A percentile compares a stretch with the other conserved stretches of the same genome.
Evolutionary conservation across 2,113 vertebrate species (phyloP).

Genomic region (Callipepla californica): DNA sequence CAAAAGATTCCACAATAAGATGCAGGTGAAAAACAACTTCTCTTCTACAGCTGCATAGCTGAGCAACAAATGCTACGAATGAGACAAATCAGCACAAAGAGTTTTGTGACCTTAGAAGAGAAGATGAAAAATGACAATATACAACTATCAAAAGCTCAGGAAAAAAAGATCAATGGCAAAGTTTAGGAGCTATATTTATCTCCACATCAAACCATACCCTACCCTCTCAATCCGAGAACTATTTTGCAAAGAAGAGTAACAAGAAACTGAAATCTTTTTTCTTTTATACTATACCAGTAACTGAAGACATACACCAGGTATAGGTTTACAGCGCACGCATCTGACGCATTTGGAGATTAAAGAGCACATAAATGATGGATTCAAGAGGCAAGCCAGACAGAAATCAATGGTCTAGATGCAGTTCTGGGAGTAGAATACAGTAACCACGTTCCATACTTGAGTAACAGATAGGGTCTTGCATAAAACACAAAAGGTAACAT

Average conservation of each 20-base stretch:
- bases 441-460: not conserved
- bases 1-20: not conserved
- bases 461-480: not conserved
- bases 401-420: conserved; percentile 13
- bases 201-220: not conserved
- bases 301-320: not conserved
- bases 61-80: not conserved
- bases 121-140: not conserved
- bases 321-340: not conserved
- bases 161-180: not conserved
- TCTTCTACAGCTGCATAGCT: not conserved
- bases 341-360: not conserved
- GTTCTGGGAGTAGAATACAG: not conserved
- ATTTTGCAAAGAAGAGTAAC: not conserved
- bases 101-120: not conserved
- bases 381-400: not conserved
- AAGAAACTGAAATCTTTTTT: not conserved
- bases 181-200: not conserved
- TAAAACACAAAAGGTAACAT: not conserved
- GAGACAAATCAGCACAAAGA: not conserved
- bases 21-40: not conserved
- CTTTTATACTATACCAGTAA: not conserved
- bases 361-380: not conserved
- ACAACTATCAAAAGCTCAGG: not conserved
- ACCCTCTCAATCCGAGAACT: not conserved